Conservation (phyloP, 2,113 vertebrate genomes). For the Hoplias malabaricus region DNA sequence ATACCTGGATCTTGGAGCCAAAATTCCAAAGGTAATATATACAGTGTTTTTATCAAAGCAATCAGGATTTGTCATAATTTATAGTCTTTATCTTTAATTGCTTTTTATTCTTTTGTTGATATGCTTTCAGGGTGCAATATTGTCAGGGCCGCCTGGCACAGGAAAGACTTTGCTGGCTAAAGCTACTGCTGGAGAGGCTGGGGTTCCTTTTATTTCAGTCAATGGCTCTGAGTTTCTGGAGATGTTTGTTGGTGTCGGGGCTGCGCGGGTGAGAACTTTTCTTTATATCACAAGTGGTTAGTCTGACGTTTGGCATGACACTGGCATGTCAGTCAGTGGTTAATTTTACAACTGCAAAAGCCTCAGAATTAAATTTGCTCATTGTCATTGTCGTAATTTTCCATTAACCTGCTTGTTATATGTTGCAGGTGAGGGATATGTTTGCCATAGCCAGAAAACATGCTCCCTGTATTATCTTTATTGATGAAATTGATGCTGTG, state of each 20-base stretch:
- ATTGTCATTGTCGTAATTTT: background rate
- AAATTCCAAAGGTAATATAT: slow-evolving; percentile 70
- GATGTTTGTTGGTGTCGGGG: slow-evolving; percentile 72
- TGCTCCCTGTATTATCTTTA: slow-evolving; percentile 72
- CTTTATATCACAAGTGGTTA: background rate
- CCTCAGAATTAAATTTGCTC: background rate
- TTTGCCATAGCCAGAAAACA: slow-evolving; percentile 69
- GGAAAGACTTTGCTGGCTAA: slow-evolving; percentile 72
- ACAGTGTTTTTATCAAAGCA: background rate
- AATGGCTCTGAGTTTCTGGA: slow-evolving; percentile 72
- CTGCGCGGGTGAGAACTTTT: slow-evolving; percentile 65
- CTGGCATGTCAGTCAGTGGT: too few relatives aligned
- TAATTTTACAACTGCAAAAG: background rate
- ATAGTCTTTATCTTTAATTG: background rate
- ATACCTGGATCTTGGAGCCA: slow-evolving; percentile 69
- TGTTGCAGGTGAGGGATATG: slow-evolving; percentile 70
- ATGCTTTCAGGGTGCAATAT: slow-evolving; percentile 63
- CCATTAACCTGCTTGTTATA: background rate
- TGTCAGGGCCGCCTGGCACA: slow-evolving; percentile 69
- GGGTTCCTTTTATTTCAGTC: slow-evolving; percentile 70
- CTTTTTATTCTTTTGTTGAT: background rate
- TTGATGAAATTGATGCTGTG: slow-evolving; percentile 72
- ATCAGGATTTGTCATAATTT: background rate
- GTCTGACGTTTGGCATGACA: too few relatives aligned
- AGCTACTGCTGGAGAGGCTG: slow-evolving; percentile 68